Evolutionary conservation across 2,113 vertebrate genomes (phyloP).

Genomic region (Falco punctatus): DNA sequence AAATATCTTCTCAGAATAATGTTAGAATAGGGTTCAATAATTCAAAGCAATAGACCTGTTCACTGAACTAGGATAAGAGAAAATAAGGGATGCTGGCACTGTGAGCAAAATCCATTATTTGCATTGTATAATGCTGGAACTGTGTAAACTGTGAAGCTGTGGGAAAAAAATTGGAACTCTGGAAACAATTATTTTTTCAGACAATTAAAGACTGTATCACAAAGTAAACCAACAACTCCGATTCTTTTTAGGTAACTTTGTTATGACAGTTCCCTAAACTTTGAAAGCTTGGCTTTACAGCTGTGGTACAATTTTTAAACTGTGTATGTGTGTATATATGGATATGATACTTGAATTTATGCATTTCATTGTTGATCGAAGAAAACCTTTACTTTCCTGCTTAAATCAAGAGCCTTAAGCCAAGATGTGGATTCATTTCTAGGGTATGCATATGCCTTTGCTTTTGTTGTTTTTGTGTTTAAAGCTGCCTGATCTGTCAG

Average conservation of each 20-base stretch:
- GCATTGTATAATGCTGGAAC: not conserved
- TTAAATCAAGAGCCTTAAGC: not conserved
- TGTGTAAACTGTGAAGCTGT: not conserved
- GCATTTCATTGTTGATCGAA: not conserved
- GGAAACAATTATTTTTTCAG: slow-evolving; percentile 17
- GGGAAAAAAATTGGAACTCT: not conserved
- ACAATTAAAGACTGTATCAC: not conserved
- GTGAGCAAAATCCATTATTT: not conserved
- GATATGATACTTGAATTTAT: not conserved
- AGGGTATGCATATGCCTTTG: not conserved
- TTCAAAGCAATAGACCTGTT: not conserved
- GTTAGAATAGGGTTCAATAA: not conserved
- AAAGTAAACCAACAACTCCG: not conserved
- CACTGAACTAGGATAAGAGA: not conserved
- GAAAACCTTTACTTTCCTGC: not conserved
- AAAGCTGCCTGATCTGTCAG: not conserved
- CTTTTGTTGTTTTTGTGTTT: not conserved
- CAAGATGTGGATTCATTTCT: not conserved
- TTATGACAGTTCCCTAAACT: not conserved
- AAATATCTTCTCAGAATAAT: not conserved
- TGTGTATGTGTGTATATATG: not conserved
- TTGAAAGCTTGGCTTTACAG: not conserved
- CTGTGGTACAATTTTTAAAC: not conserved
- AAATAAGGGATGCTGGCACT: not conserved
- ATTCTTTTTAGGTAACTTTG: not conserved